Evolutionary conservation across 2,113 vertebrate species (phyloP).

Genomic region (Falcunculus frontatus): DNA sequence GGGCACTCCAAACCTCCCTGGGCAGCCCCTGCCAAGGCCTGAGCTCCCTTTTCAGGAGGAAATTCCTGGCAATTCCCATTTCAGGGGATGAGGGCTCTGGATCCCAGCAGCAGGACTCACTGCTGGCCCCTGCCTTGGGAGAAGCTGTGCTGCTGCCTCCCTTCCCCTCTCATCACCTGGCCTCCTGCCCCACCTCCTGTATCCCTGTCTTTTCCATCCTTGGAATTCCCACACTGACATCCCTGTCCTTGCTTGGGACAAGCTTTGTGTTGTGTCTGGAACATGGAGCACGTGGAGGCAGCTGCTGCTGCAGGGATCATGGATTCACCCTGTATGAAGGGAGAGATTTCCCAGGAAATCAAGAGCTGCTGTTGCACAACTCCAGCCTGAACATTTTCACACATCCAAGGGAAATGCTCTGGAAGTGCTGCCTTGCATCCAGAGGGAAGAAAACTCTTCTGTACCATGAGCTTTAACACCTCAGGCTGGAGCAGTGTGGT

Average conservation of each 20-base stretch:
- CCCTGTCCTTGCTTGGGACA: neutral
- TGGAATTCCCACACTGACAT: neutral
- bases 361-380: neutral
- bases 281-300: neutral
- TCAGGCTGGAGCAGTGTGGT: neutral
- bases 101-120: neutral
- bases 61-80: neutral
- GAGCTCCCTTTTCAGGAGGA: fast-evolving
- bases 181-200: fast-evolving
- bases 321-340: neutral
- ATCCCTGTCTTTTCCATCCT: neutral
- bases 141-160: neutral
- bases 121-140: neutral
- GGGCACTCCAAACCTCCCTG: neutral
- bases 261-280: neutral
- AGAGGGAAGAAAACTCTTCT: neutral
- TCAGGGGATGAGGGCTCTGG: neutral
- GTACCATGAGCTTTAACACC: neutral
- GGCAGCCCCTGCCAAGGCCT: fast-evolving
- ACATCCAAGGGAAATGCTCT: neutral
- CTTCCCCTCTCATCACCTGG: neutral
- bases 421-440: neutral
- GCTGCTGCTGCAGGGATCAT: neutral
- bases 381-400: neutral
- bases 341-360: neutral